Base-by-base conservation (phyloP, 2,113 vertebrate species). In the Micronycteris hirsuta region DNA sequence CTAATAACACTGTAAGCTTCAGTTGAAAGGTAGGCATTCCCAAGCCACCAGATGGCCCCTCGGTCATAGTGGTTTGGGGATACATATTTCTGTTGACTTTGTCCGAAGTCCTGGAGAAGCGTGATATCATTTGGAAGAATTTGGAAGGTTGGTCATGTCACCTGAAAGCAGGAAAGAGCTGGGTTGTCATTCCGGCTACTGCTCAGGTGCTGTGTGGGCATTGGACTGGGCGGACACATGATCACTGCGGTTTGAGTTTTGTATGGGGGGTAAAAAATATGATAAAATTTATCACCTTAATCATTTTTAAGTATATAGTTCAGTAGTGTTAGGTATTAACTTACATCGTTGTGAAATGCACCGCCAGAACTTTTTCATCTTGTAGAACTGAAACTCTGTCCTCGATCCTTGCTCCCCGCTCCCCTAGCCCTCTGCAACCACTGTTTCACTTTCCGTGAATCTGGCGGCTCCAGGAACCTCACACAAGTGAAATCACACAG, bases 51-150 rank as follows among this genome's bases (percentile, higher is more conserved):
- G 41, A 71, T 61, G 71, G 84, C 92, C 89, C 65, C 83, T 93
- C 77, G 84, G 58, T 97, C 97, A 91, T 93, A 95, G 70, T 43
- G 36, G 49, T 68, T 93, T 91, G 84, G 76, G 61, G 87, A 94
- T 95, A 61, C 95, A 80, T 56, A 31, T n/a, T 83, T 7, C 63
- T 56, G 47, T 83, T 73, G 49, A 26, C 36, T 91, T 95, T 61
- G 31, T 87, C 54, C 11, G 36, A 14, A 45, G 96, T 92, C 73
- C 94, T 91, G 45, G 90, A 89, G 52, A 43, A 88, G 67, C 91
- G 86, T 87, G 68, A 22, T 88, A 43, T 4, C 65, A 49, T 80
- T 86, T 92, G 87, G 56, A 83, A 82, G 76, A 63, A 86, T 28
- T 38, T 41, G 19, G 4, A 74, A 12, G 58, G n/a, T n/a, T n/a